These are phyloP conservation scores for Sprattus sprattus DNA, from an alignment of 2,113 vertebrate genomes.

Conservation along the genomic window DNA sequence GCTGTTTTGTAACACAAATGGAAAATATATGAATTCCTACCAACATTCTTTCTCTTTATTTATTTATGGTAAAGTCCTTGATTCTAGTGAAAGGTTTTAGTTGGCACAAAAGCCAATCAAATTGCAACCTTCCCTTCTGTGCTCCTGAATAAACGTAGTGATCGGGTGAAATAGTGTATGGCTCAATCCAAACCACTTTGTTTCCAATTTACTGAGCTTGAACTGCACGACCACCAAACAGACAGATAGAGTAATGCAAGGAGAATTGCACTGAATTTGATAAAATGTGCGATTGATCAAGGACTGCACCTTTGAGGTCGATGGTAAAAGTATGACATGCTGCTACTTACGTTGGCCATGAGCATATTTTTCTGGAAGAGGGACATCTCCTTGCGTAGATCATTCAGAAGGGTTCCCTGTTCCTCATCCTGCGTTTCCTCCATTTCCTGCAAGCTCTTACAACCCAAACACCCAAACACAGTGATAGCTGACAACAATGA, in stretches of 20 bases:
- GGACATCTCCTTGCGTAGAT: conserved; percentile 48
- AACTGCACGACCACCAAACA: no score
- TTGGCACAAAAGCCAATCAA: no score
- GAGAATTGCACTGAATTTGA: neutral
- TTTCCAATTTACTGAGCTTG: neutral
- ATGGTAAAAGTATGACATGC: neutral
- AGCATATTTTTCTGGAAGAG: conserved; percentile 53
- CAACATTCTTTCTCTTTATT: no score
- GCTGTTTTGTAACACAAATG: conserved; percentile 24
- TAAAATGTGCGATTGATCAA: neutral
- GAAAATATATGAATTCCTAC: neutral
- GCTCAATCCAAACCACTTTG: neutral
- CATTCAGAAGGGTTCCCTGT: conserved; percentile 30
- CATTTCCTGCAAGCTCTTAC: conserved; percentile 43
- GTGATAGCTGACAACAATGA: neutral
- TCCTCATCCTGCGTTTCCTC: conserved; percentile 41
- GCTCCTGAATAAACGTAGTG: neutral
- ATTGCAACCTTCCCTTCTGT: no score
- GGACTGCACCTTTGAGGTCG: neutral
- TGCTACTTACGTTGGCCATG: conserved; percentile 48
- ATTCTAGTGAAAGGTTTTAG: no score
- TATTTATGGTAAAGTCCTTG: no score
- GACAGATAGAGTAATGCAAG: no score
- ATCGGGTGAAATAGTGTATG: neutral
- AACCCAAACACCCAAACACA: neutral